Conservation (phyloP, 2,888 invertebrate species). For the Aphodius granarius region DNA sequence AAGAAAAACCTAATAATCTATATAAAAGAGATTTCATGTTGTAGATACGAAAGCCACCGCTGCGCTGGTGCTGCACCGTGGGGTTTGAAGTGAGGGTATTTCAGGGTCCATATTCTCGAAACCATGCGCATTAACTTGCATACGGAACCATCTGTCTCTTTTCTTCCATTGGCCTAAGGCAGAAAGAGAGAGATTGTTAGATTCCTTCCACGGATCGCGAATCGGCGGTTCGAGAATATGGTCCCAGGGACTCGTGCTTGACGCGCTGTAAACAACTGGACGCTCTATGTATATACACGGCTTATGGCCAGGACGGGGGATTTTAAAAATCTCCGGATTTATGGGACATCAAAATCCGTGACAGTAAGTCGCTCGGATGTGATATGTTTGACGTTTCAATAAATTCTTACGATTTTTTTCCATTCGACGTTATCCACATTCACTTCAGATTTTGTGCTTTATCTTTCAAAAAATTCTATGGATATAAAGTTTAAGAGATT, state of each 20-base stretch:
- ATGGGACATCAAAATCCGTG: slow-evolving; percentile 29
- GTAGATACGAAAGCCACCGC: background rate
- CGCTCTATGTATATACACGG: slow-evolving; percentile 11
- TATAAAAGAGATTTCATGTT: background rate
- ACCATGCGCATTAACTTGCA: too few species aligned
- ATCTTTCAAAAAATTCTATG: background rate
- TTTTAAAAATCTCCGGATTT: slow-evolving; percentile 31
- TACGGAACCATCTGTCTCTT: too few species aligned
- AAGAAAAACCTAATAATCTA: background rate
- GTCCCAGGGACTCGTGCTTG: background rate
- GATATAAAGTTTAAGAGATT: background rate
- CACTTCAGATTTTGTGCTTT: background rate
- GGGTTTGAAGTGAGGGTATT: background rate
- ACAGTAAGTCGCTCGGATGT: slow-evolving; percentile 21
- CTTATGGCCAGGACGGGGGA: slow-evolving; percentile 22
- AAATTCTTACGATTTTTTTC: slow-evolving; percentile 2
- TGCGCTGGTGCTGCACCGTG: background rate
- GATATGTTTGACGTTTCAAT: slow-evolving; percentile 15
- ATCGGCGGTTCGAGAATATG: too few species aligned
- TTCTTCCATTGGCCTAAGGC: too few species aligned
- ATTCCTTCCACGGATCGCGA: too few species aligned
- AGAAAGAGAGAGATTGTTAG: too few species aligned
- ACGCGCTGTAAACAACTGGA: slow-evolving; percentile 22
- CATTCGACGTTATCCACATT: background rate
- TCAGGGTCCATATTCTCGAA: too few species aligned